phyloP scores from a whole-genome alignment of 2,113 vertebrate genomes.

The Brachyhypopomus occidentalis region DNA sequence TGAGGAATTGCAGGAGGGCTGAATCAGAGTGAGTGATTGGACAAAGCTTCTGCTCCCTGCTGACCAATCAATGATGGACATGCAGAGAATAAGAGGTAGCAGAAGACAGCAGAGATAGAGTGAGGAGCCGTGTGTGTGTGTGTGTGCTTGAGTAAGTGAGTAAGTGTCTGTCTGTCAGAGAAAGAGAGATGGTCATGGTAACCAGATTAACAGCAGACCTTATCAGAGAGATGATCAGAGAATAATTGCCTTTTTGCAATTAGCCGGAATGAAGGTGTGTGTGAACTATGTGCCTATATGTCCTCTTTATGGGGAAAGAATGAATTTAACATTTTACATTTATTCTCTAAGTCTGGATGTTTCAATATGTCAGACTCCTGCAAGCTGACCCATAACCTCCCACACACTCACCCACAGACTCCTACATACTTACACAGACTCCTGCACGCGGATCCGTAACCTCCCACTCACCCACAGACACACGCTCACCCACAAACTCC shows the following conservation, averaged over 20 bases:
- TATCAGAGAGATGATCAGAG: constrained; percentile 41
- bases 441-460: too few species aligned
- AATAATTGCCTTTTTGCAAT: not conserved
- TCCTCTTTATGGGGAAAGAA: too few species aligned
- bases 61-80: constrained; percentile 35
- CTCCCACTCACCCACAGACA: too few species aligned
- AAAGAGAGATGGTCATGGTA: not conserved
- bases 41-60: constrained; percentile 19
- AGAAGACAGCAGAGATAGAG: constrained; percentile 1
- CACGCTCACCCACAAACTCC: too few species aligned
- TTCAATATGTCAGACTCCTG: too few species aligned
- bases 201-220: constrained; percentile 34
- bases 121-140: not conserved
- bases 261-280: not conserved
- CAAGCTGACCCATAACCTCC: too few species aligned
- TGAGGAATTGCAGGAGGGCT: constrained; percentile 22
- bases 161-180: not conserved
- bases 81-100: constrained; percentile 7
- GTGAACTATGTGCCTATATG: not conserved
- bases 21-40: constrained; percentile 21
- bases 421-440: too few species aligned
- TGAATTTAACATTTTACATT: too few species aligned
- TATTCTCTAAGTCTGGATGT: too few species aligned
- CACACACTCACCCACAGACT: too few species aligned
- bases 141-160: not conserved